Percentiles rank a stretch among this genome's conserved stretches.
Evolutionary conservation across 1,140 invertebrate species (phyloP).

Genomic region (Brachionus sp.): DNA sequence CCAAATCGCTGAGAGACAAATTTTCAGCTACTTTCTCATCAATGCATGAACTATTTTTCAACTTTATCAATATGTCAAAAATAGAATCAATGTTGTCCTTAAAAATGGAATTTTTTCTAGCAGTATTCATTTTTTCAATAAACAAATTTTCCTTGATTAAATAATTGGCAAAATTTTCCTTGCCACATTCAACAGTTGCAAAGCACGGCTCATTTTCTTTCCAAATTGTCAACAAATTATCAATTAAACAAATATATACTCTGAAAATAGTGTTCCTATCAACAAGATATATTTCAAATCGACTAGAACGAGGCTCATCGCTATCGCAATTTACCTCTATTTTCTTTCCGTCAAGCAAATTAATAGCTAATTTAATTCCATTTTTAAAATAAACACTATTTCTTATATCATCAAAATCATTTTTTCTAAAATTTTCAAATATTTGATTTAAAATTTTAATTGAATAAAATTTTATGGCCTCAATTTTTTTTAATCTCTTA

Average conservation of each 20-base stretch:
- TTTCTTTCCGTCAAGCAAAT: background rate
- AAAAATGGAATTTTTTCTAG: background rate
- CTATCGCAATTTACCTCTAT: background rate
- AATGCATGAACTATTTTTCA: background rate
- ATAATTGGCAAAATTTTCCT: background rate
- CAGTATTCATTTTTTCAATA: background rate
- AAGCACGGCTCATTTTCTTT: background rate
- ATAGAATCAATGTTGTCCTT: background rate
- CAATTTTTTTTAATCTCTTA: slow-evolving; percentile 29
- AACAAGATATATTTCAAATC: background rate
- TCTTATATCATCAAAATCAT: background rate
- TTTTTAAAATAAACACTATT: slow-evolving; percentile 19
- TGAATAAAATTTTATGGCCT: background rate
- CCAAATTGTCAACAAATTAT: background rate
- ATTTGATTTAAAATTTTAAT: slow-evolving; percentile 7
- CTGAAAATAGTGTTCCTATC: background rate
- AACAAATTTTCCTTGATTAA: background rate
- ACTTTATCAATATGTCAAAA: background rate
- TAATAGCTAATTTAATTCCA: background rate
- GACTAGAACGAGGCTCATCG: background rate
- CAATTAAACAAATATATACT: background rate
- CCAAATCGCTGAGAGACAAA: background rate
- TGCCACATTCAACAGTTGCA: background rate
- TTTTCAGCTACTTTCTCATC: background rate
- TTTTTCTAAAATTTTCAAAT: background rate